Evolutionary conservation across 2,797 vertebrate species (phyloP).

Genomic region (Erithacus rubecula): DNA sequence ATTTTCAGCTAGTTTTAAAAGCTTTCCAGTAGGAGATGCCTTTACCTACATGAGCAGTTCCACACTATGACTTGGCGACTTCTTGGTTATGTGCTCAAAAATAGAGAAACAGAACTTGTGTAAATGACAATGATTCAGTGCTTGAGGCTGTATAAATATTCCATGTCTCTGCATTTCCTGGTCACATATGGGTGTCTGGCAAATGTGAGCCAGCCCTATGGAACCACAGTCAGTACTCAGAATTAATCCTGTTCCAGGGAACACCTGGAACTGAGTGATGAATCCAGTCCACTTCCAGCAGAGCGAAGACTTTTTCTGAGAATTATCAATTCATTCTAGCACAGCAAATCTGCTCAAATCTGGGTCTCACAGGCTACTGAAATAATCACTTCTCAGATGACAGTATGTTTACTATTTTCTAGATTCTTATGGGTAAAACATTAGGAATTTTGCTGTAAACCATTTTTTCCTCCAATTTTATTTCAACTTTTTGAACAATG

Average conservation of each 20-base stretch:
- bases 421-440: neutral
- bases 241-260: neutral
- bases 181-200: neutral
- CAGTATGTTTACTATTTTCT: neutral
- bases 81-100: neutral
- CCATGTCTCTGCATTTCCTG: neutral
- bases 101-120: neutral
- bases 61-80: neutral
- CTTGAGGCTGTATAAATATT: neutral
- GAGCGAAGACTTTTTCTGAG: neutral
- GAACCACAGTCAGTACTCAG: neutral
- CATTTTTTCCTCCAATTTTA: neutral
- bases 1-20: neutral
- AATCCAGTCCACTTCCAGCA: neutral
- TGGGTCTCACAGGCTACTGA: neutral
- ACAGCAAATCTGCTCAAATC: neutral
- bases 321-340: neutral
- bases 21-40: neutral
- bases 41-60: neutral
- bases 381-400: neutral
- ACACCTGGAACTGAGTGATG: neutral
- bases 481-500: slow-evolving; percentile 13
- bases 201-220: neutral
- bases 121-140: neutral
- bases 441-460: neutral